Base-by-base conservation (phyloP, 2,888 invertebrate species). In the Oegoconia quadripuncta region DNA sequence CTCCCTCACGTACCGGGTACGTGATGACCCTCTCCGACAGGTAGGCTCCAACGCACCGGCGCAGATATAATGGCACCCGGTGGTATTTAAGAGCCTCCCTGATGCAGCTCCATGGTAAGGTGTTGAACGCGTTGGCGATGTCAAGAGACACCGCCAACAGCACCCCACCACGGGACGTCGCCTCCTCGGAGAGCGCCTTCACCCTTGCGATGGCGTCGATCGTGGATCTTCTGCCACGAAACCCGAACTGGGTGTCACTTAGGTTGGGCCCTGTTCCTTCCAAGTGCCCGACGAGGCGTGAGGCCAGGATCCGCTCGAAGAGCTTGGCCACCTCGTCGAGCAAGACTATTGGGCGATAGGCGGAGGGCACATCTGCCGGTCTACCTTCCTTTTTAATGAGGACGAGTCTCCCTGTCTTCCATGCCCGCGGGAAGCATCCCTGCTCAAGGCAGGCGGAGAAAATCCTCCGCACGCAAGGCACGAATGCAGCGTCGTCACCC, bases 321-420 rank as follows among this genome's bases (percentile, higher is more conserved):
- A n/a, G n/a, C 26, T 20, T 30, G 8, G 28, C 23, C 12, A 13
- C 12, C 35, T 35, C 35, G 16, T 27, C 35, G 6, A 35, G 20
- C 20, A 39, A n/a, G n/a, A n/a, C n/a, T n/a, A n/a, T n/a, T n/a
- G n/a, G n/a, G n/a, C n/a, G n/a, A n/a, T n/a, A n/a, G n/a, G n/a
- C n/a, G n/a, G n/a, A n/a, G n/a, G n/a, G n/a, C n/a, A n/a, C n/a
- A n/a, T n/a, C n/a, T n/a, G n/a, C n/a, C n/a, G n/a, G n/a, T n/a
- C n/a, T n/a, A n/a, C n/a, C n/a, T n/a, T n/a, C n/a, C n/a, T n/a
- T n/a, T n/a, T n/a, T n/a, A n/a, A n/a, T n/a, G n/a, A n/a, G n/a
- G n/a, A n/a, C n/a, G n/a, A n/a, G n/a, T n/a, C n/a, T n/a, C n/a
- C n/a, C n/a, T n/a, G n/a, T n/a, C n/a, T n/a, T n/a, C n/a, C n/a